Percentiles rank a stretch among this genome's conserved stretches.
phyloP scores from a whole-genome alignment of 2,113 vertebrate genomes.

The Opisthocomus hoazin region DNA sequence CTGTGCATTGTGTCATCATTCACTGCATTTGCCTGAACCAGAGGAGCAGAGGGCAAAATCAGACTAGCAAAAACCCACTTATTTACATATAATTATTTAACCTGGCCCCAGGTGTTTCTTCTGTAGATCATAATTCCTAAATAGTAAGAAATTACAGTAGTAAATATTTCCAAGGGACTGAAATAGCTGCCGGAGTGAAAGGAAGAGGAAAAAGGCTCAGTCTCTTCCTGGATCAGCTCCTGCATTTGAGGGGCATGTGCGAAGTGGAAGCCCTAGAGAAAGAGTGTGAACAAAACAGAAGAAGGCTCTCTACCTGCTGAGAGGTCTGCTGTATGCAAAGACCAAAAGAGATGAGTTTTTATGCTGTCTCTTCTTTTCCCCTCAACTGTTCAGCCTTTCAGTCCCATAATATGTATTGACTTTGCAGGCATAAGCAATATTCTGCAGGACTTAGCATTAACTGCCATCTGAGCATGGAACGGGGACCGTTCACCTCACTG shows the following conservation, averaged over 20 bases:
- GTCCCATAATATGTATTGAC: neutral
- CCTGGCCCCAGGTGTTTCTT: neutral
- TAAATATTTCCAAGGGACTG: neutral
- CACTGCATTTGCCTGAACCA: neutral
- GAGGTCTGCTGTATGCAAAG: neutral
- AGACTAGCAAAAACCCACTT: rapidly evolving
- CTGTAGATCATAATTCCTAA: neutral
- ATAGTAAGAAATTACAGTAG: neutral
- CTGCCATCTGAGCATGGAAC: neutral
- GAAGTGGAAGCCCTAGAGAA: neutral
- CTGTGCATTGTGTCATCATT: neutral
- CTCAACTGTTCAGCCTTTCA: neutral
- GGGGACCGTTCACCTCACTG: neutral
- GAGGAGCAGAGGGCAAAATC: neutral
- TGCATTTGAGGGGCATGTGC: neutral
- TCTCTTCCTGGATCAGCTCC: neutral
- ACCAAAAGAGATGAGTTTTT: neutral
- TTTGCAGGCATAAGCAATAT: neutral
- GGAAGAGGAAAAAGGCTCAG: neutral
- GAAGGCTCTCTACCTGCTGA: neutral
- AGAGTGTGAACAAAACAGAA: neutral
- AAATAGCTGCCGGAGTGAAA: neutral
- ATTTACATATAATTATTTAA: neutral
- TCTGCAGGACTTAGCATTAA: neutral
- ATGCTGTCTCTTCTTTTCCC: neutral